Evolutionary conservation across 2,113 vertebrate genomes (phyloP), one percentile per base, ranked within the genome.

Genomic region (Chaetura pelagica): DNA sequence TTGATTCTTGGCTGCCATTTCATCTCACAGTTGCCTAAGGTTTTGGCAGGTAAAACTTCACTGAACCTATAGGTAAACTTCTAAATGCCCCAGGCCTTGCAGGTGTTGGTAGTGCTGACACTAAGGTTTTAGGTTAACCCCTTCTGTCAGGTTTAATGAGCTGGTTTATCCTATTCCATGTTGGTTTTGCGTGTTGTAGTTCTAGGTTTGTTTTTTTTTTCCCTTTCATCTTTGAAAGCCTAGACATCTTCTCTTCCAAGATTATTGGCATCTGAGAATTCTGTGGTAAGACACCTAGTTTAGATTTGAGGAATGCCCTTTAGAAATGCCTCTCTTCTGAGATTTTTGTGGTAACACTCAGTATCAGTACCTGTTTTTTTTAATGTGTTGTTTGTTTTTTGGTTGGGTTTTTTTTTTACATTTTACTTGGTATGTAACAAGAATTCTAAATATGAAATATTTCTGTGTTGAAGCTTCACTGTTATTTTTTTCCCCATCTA

Each of bases 271-370:
- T 71, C 64, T 74, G 38, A 83, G 38, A 58, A 59, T 49, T 20
- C 15, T 62, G 78, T 76, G 78, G 40, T 86, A 52, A 83, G 83
- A 67, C 52, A 69, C n/a, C 5, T 16, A 80, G 38, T 81, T 87
- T 87, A 84, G 75, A 61, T 88, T 76, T 93, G 90, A 94, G 95
- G 93, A 84, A 95, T 84, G 95, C 93, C 68, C 84, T 93, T 93
- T 92, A 89, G 73, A 89, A 84, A 91, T 7, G 19, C 55, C 68
- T 93, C 59, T 81, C 38, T 78, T 69, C 61, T 89, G 59, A 29
- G 72, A 81, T 92, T 95, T 89, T 92, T 3, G 6, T 95, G 94
- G 68, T 77, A 81, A 84, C 73, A 46, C 5, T 1, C 67, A 74
- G 26, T 20, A 69, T 78, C 90, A 86, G 51, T 89, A 90, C 68